Conservation (phyloP, 2,113 vertebrate genomes). For the Sterrhoptilus dennistouni region DNA sequence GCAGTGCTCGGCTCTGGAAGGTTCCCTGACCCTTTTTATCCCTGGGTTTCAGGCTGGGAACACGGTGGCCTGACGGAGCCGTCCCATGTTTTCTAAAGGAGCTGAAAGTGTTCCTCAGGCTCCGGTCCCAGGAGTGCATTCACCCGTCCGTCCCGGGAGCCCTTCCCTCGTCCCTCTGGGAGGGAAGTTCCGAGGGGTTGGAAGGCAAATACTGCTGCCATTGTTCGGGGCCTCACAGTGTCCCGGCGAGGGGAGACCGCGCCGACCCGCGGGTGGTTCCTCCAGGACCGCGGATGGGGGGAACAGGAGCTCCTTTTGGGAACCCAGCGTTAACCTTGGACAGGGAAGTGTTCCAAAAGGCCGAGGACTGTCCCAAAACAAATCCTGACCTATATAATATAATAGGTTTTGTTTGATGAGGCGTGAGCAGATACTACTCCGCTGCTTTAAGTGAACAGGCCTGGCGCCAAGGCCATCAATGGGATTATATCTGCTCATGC, state of each 20-base stretch:
- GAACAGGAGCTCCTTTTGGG: not conserved
- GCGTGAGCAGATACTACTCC: not conserved
- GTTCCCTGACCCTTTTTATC: not conserved
- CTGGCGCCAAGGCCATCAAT: constrained; percentile 10
- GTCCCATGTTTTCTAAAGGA: not conserved
- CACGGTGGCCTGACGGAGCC: not conserved
- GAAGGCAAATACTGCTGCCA: not conserved
- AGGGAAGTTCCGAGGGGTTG: not conserved
- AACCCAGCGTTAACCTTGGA: not conserved
- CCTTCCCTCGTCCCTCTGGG: not conserved
- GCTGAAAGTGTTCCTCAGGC: not conserved
- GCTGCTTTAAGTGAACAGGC: constrained; percentile 24
- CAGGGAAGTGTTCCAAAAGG: not conserved
- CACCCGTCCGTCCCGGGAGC: not conserved
- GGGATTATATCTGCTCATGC: constrained; percentile 22
- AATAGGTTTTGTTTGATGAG: not conserved
- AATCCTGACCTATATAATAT: not conserved
- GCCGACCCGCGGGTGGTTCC: not conserved
- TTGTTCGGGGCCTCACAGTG: not conserved
- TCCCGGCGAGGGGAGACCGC: not conserved
- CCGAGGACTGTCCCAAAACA: not conserved
- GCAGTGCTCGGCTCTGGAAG: not conserved
- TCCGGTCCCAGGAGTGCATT: not conserved
- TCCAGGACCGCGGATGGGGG: not conserved
- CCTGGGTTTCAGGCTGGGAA: not conserved